phyloP scores from a whole-genome alignment of 2,797 vertebrate genomes.

The Oreonectes daqikongensis region DNA sequence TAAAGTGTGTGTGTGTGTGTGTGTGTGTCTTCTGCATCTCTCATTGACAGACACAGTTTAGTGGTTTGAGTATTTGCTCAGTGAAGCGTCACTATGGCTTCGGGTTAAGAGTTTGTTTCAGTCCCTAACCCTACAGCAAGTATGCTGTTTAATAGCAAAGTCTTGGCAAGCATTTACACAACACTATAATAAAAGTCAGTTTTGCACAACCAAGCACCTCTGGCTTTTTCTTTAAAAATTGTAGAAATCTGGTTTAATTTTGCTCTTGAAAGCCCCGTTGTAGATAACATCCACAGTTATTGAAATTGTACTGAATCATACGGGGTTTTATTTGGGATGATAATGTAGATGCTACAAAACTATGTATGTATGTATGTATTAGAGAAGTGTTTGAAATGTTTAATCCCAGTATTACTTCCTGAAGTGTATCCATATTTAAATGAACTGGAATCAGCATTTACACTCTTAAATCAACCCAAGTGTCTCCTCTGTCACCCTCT shows the following conservation, averaged over 20 bases:
- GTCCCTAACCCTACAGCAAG: too few relatives aligned
- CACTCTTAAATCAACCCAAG: neutral
- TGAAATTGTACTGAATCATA: neutral
- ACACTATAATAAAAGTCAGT: too few relatives aligned
- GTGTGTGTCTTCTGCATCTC: neutral
- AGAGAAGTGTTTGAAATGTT: slow-evolving; percentile 65
- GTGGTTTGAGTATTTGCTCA: neutral
- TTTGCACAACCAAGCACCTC: too few relatives aligned
- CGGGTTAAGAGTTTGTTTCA: neutral
- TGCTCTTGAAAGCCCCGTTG: neutral
- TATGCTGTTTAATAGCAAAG: too few relatives aligned
- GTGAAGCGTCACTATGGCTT: neutral
- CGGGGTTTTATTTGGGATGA: too few relatives aligned
- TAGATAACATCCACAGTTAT: neutral
- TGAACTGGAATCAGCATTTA: neutral
- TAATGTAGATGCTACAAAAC: too few relatives aligned
- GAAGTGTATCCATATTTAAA: neutral
- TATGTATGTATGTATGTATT: too few relatives aligned
- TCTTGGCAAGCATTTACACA: too few relatives aligned
- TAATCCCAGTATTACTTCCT: neutral
- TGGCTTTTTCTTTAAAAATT: neutral
- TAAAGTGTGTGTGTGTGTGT: too few relatives aligned
- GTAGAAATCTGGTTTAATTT: neutral
- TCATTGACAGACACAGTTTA: neutral
- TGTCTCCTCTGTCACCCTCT: neutral